A percentile compares a stretch with the other conserved stretches of the same genome.
Evolutionary conservation across 1,140 invertebrate genomes (phyloP).

Genomic region (Melanaphis sacchari): DNA sequence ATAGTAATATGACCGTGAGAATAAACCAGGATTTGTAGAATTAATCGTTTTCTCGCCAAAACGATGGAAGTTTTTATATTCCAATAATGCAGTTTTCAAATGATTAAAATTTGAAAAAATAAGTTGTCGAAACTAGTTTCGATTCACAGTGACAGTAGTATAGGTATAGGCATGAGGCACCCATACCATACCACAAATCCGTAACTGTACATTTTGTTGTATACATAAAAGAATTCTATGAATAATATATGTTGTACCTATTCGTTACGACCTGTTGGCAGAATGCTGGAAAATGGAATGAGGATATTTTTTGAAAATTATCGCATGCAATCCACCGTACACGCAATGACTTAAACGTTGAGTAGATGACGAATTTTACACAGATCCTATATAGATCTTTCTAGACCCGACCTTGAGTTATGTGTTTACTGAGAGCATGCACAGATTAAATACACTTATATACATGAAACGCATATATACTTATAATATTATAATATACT

Average conservation of each 20-base stretch:
- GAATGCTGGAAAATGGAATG: neutral
- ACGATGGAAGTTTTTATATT: neutral
- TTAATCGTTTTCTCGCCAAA: neutral
- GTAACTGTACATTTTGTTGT: neutral
- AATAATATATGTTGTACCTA: neutral
- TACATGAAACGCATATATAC: neutral
- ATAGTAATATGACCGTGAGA: neutral
- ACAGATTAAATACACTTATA: neutral
- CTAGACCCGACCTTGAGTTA: neutral
- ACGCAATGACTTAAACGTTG: neutral
- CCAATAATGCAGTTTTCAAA: neutral
- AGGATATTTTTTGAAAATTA: neutral
- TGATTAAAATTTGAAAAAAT: neutral
- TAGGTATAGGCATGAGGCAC: slow-evolving; percentile 1
- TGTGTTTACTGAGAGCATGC: neutral
- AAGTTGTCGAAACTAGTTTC: neutral
- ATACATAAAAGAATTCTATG: neutral
- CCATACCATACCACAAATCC: neutral
- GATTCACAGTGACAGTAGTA: neutral
- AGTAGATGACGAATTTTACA: neutral
- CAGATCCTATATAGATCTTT: neutral
- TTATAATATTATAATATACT: neutral
- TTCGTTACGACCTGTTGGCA: neutral
- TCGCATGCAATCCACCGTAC: neutral
- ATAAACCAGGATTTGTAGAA: neutral